Base-by-base conservation (phyloP, 2,797 vertebrate species). In the Geranospiza caerulescens region DNA sequence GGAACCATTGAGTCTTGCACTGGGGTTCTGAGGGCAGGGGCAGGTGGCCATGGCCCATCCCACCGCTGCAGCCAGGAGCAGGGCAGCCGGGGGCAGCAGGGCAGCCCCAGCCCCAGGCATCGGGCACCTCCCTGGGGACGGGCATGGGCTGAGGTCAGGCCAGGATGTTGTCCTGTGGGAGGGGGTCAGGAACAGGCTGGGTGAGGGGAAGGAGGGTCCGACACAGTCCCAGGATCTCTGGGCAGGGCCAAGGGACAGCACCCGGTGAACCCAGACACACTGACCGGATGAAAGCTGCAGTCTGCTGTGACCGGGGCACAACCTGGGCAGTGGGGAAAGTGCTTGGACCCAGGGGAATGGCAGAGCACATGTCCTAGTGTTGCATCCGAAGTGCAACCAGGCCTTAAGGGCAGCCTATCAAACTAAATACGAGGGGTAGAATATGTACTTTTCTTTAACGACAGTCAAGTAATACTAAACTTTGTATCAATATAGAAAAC, bases 131-230 rank as follows among this genome's bases (percentile, higher is more conserved):
- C 11, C 2, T 20, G 31, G 26, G 59, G 9, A 40, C 14, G 9
- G 12, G 6, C 4, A 19, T 18, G n/a, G 22, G 7, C 16, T 0
- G 0, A 20, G 36, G 13, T 17, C 29, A 50, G 40, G n/a, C 19
- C 34, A 34, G 25, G n/a, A 40, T 15, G 4, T 29, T 47, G 44
- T 42, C 27, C 31, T 56, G 17, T 10, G 31, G 12, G 16, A 48
- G 14, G 34, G 12, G 7, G 12, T 58, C 27, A 48, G 23, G 12
- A 71, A 33, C 11, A 45, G 34, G 13, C 8, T 21, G 2, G 2
- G 20, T 47, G 33, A 27, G 10, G 15, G 8, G 21, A 31, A 50
- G 31, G 12, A 31, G 21, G 19, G 38, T 58, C 42, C 68, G 18
- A 29, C 11, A 27, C 14, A 31, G 17, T 12, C 26, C 36, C 5